Evolutionary conservation across 2,113 vertebrate species (phyloP), one percentile per base, ranked within the genome.

Genomic region (Hemibagrus wyckioides): DNA sequence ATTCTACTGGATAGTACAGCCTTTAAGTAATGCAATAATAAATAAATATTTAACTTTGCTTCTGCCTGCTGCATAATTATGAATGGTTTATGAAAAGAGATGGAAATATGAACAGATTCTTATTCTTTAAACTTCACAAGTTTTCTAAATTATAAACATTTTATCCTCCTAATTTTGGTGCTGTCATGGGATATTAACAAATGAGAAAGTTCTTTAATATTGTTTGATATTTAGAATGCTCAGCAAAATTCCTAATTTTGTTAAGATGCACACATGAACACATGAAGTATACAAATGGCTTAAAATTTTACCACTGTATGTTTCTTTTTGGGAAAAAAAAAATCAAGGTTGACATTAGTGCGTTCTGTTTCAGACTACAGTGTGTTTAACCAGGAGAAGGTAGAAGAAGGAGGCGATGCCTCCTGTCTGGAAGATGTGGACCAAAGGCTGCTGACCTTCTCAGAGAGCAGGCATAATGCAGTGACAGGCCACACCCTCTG

Each of bases 361-460:
- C 50, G 36, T n/a, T 86, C 10, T 73, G 48, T 67, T 88, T 0
- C 93, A 99, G 98, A 99, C 93, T 98, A 98, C 90, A 98, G 97
- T 6, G 95, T 99, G 87, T 99, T 99, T 85, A 95, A 90, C 71
- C 95, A 95, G 73, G 97, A 97, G 91, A 95, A 95, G 89, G 88
- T 36, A 0, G 97, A 96, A 82, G 97, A 97, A 0, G 97, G 98
- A 33, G 0, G 71, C 0, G 97, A 98, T 1, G 89, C 87, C 0
- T 94, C 93, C 14, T 96, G 94, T 19, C 59, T 95, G 15, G 96
- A 97, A 6, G 97, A 97, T 25, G 95, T 95, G 6, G 98, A 99
- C 91, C 97, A 97, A 93, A 96, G 94, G 75, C 95, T 98, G 65
- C 96, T 99, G 77, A 91, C 93, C 54, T 97, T 99, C 85, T 95